Evolutionary conservation across 2,797 vertebrate species (phyloP).

Genomic region (Acanthopagrus latus): DNA sequence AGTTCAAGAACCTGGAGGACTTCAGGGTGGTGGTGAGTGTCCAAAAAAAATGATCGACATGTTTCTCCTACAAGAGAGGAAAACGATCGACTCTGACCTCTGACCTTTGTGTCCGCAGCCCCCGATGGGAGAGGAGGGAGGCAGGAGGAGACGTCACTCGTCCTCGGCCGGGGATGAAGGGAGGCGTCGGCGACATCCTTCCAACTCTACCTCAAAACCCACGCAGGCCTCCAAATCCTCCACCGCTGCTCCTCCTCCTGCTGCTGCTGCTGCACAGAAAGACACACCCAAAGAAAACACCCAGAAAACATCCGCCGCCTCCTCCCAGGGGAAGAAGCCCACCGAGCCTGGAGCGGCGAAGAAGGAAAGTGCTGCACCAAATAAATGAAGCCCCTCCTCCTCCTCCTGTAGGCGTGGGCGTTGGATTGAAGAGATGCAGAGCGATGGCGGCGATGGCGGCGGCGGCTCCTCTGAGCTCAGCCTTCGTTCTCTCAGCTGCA

Average conservation of each 20-base stretch:
- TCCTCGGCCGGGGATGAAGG: slow-evolving; percentile 86
- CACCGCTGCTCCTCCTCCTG: slow-evolving; percentile 42
- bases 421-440: slow-evolving; percentile 36
- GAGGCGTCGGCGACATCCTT: slow-evolving; percentile 81
- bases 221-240: slow-evolving; percentile 66
- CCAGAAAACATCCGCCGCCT: slow-evolving; percentile 58
- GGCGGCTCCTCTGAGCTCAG: slow-evolving; percentile 45
- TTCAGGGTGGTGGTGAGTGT: slow-evolving; percentile 86
- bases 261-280: slow-evolving; percentile 54
- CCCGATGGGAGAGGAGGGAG: slow-evolving; percentile 90
- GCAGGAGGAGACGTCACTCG: slow-evolving; percentile 85
- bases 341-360: slow-evolving; percentile 67
- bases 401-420: neutral
- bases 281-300: slow-evolving; percentile 69
- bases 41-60: no score
- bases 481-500: slow-evolving; percentile 31
- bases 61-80: no score
- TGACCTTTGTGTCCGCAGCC: slow-evolving; percentile 83
- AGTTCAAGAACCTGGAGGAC: slow-evolving; percentile 95
- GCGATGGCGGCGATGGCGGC: slow-evolving; percentile 18
- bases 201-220: slow-evolving; percentile 82
- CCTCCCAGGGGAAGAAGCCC: slow-evolving; percentile 63
- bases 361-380: slow-evolving; percentile 71
- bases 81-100: neutral
- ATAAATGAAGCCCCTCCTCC: slow-evolving; percentile 68